Evolutionary conservation across 2,888 invertebrate genomes (phyloP).

Genomic region (Drosophila parthenogenetica): DNA sequence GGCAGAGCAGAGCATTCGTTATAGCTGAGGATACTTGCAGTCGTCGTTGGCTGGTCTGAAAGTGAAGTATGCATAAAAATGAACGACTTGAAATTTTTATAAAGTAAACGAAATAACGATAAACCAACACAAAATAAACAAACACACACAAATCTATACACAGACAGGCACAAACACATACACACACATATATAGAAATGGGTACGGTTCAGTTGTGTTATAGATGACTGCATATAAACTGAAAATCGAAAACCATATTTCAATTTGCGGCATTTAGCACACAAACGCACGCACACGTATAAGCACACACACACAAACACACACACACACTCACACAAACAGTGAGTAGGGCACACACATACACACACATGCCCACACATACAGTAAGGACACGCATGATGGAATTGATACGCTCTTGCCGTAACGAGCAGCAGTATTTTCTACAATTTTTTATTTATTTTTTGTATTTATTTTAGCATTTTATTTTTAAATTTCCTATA

Average conservation of each 20-base stretch:
- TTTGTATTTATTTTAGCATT: background rate
- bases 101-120: slow-evolving; percentile 76
- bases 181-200: slow-evolving; percentile 22
- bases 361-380: background rate
- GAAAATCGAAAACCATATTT: slow-evolving; percentile 81
- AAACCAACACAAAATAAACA: slow-evolving; percentile 58
- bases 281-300: slow-evolving; percentile 42
- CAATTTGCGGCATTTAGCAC: slow-evolving; percentile 80
- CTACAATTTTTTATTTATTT: background rate
- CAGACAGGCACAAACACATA: slow-evolving; percentile 9
- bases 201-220: slow-evolving; percentile 62
- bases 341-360: background rate
- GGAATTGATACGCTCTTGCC: slow-evolving; percentile 72
- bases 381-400: slow-evolving; percentile 69
- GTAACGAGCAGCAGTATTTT: slow-evolving; percentile 58
- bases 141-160: slow-evolving; percentile 26
- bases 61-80: slow-evolving; percentile 47
- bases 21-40: background rate
- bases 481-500: background rate
- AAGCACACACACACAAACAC: slow-evolving; percentile 9
- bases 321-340: background rate
- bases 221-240: slow-evolving; percentile 78
- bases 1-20: background rate
- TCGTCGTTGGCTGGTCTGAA: slow-evolving; percentile 2
- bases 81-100: slow-evolving; percentile 69